phyloP scores from a whole-genome alignment of 2,113 vertebrate species.

The Cardinalis cardinalis region DNA sequence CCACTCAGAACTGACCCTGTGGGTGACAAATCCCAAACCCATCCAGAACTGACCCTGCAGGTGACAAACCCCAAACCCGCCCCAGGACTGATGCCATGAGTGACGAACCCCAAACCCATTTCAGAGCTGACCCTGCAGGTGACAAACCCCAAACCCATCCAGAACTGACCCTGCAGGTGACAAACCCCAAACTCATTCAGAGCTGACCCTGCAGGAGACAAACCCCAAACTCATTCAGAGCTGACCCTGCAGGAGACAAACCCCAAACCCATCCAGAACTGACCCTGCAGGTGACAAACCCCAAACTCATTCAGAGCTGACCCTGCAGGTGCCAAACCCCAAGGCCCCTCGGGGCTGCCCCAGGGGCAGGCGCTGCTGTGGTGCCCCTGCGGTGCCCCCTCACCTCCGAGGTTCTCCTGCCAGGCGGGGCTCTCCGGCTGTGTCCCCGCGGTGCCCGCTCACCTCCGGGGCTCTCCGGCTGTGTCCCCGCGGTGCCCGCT shows the following conservation, averaged over 20 bases:
- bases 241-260: no score
- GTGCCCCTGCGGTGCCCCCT: background rate
- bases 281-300: no score
- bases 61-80: rapidly evolving
- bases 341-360: no score
- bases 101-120: rapidly evolving
- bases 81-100: rapidly evolving
- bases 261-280: background rate
- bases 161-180: no score
- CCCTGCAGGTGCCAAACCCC: rapidly evolving
- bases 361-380: rapidly evolving
- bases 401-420: no score
- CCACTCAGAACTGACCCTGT: rapidly evolving
- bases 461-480: no score
- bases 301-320: background rate
- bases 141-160: rapidly evolving
- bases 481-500: background rate
- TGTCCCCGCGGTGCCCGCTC: no score
- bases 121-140: rapidly evolving
- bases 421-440: background rate
- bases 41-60: rapidly evolving
- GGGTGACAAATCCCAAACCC: rapidly evolving
- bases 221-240: no score
- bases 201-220: rapidly evolving
- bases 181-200: background rate